Evolutionary conservation across 2,888 invertebrate species (phyloP).

Genomic region (Drosophila longiperda): DNA sequence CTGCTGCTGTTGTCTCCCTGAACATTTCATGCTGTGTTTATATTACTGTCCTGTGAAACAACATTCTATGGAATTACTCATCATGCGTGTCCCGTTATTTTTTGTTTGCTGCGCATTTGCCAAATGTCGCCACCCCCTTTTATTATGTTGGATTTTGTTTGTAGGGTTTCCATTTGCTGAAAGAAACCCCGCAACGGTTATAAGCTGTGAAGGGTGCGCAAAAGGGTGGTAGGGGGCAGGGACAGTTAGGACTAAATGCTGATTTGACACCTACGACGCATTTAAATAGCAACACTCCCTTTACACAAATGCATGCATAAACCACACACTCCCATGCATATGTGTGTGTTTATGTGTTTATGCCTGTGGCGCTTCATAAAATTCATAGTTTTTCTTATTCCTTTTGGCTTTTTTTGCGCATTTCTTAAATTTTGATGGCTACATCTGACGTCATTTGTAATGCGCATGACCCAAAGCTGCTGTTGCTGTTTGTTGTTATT

Average conservation of each 20-base stretch:
- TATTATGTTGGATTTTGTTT: constrained; percentile 21
- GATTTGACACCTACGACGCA: constrained; percentile 66
- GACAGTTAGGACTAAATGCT: constrained; percentile 26
- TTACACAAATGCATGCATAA: constrained; percentile 47
- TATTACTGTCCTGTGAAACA: constrained; percentile 37
- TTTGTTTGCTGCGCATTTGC: constrained; percentile 63
- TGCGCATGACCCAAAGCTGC: constrained; percentile 73
- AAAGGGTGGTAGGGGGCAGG: no score
- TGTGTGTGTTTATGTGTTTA: constrained; percentile 20
- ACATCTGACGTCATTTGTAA: constrained; percentile 74
- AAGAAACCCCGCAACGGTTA: constrained; percentile 64
- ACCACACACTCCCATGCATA: constrained; percentile 54
- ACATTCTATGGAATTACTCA: constrained; percentile 43
- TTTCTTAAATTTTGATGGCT: constrained; percentile 74
- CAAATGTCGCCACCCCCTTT: constrained; percentile 4
- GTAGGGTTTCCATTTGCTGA: constrained; percentile 57
- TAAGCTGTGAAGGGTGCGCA: constrained; percentile 23
- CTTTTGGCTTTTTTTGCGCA: constrained; percentile 67
- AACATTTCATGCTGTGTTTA: constrained; percentile 19
- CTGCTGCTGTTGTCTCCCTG: neutral
- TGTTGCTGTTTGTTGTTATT: constrained; percentile 35
- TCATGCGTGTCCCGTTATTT: constrained; percentile 34
- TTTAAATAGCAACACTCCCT: constrained; percentile 28
- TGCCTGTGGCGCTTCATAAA: constrained; percentile 53
- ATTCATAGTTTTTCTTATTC: constrained; percentile 55